Evolutionary conservation across 2,113 vertebrate genomes (phyloP), one percentile per base, ranked within the genome.

Genomic region (Erpornis zantholeuca): DNA sequence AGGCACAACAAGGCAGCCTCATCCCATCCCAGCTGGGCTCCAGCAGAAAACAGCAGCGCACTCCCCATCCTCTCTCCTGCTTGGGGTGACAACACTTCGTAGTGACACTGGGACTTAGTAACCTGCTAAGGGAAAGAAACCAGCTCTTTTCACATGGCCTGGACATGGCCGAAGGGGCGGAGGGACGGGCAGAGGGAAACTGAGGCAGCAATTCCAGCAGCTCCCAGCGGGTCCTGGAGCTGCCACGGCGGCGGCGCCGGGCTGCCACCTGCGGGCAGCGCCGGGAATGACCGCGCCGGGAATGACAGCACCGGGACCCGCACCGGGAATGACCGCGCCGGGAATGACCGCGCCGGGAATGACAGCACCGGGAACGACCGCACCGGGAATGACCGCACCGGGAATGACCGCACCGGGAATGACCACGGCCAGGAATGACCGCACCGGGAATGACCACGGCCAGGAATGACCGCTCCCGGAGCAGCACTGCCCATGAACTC

Each of bases 91-190:
- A 8, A 6, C 25, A 1, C 23, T 63, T 38, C 8, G 29, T 1
- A 12, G 23, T 0, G n/a, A 44, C 8, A 16, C 6, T 0, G 10
- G n/a, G 45, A 9, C 12, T n/a, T 15, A 2, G 1, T 9, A 35
- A 16, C 15, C 10, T 23, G 24, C n/a, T 11, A 23, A 69, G n/a
- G 28, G 36, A 28, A 52, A 47, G 38, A 18, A 56, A 53, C 6
- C 7, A 63, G 22, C 23, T 28, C 20, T 11, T 68, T 38, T 45
- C 3, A 3, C 4, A 27, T 3, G 9, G 42, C 35, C 23, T 16
- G 56, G 29, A 25, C 13, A 4, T 0, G 25, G 10, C 25, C 38
- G 13, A 56, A 66, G 35, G 1, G 21, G 23, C 13, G 40, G 40
- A 12, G 45, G 44, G 19, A 54, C 15, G 44, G 14, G 12, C 45